These are phyloP conservation scores for Hemiprocne comata DNA, from an alignment of 2,113 vertebrate genomes.

Conservation along the genomic window DNA sequence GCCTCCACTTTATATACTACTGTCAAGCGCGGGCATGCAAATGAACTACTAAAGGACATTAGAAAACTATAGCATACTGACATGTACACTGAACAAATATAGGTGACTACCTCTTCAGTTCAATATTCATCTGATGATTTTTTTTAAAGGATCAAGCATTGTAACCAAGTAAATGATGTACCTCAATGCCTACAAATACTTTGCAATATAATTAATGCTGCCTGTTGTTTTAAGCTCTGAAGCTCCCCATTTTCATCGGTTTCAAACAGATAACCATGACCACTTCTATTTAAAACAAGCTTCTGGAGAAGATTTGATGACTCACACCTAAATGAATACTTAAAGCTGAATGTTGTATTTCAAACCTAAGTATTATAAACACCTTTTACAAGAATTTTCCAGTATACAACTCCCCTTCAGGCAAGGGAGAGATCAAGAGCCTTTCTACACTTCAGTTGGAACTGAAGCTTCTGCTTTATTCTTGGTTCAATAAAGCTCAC, in stretches of 20 bases:
- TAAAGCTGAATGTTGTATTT: background rate
- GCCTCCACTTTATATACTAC: background rate
- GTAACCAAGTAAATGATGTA: background rate
- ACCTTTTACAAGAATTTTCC: background rate
- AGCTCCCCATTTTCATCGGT: background rate
- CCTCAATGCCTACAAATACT: background rate
- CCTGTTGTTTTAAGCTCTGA: background rate
- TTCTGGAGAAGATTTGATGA: background rate
- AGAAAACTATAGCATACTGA: background rate
- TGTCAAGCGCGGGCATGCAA: background rate
- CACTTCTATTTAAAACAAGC: background rate
- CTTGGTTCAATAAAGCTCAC: background rate
- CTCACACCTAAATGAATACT: background rate
- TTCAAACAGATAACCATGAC: background rate
- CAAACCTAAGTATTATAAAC: background rate
- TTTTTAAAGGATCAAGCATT: background rate
- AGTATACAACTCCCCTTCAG: background rate
- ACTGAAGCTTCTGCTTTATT: background rate
- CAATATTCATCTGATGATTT: background rate
- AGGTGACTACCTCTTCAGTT: background rate
- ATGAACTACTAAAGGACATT: background rate
- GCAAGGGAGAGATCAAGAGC: background rate
- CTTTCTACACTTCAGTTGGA: background rate
- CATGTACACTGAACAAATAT: background rate
- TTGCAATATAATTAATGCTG: background rate